Evolutionary conservation across 1,140 invertebrate genomes (phyloP).

Genomic region (Thereuonema tuberculata): DNA sequence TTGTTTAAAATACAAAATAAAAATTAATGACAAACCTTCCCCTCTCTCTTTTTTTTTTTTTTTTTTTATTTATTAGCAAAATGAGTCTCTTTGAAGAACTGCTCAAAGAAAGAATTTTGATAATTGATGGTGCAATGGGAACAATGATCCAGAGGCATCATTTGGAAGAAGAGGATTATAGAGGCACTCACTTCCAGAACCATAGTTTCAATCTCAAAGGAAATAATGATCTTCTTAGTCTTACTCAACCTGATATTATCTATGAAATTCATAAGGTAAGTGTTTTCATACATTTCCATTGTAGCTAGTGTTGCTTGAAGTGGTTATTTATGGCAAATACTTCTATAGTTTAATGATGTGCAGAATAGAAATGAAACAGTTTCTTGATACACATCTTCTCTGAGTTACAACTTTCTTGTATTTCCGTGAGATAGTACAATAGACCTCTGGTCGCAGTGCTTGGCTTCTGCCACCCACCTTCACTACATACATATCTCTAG

Average conservation of each 20-base stretch:
- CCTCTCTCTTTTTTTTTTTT: neutral
- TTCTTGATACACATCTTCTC: too few species aligned
- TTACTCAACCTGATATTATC: conserved; percentile 42
- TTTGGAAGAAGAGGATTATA: conserved; percentile 41
- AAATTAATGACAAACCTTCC: neutral
- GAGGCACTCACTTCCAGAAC: conserved; percentile 35
- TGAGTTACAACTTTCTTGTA: too few species aligned
- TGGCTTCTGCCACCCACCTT: too few species aligned
- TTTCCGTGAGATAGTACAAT: too few species aligned
- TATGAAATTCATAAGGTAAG: conserved; percentile 39
- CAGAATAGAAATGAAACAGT: neutral
- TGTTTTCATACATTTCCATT: neutral
- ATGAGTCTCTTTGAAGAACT: neutral
- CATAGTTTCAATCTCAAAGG: conserved; percentile 40
- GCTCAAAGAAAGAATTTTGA: conserved; percentile 36
- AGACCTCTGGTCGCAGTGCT: too few species aligned
- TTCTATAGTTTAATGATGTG: too few species aligned
- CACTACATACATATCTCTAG: too few species aligned
- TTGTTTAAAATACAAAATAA: too few species aligned
- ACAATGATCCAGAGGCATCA: conserved; percentile 45
- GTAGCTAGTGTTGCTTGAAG: too few species aligned
- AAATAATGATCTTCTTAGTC: conserved; percentile 44
- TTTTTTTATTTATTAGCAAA: neutral
- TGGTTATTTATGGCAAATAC: too few species aligned
- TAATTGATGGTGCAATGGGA: conserved; percentile 50